Evolutionary conservation across 2,888 invertebrate species (phyloP).

Genomic region (Cryptocheilus praepositus): DNA sequence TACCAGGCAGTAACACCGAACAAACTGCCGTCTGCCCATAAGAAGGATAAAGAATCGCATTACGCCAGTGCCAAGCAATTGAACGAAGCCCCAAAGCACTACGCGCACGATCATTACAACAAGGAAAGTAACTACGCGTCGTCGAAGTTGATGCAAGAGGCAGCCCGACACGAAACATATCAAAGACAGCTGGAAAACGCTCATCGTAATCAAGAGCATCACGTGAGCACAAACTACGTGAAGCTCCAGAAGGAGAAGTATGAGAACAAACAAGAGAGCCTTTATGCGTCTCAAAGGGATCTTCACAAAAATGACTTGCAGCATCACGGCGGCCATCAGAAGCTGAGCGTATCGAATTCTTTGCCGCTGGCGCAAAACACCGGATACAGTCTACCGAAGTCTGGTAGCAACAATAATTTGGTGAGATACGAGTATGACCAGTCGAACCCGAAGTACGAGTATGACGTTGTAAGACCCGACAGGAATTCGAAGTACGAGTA

Average conservation of each 20-base stretch:
- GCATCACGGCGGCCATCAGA: constrained; percentile 65
- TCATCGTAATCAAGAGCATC: constrained; percentile 58
- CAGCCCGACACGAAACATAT: constrained; percentile 64
- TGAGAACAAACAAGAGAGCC: constrained; percentile 67
- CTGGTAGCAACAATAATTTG: constrained; percentile 66
- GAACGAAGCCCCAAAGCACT: constrained; percentile 62
- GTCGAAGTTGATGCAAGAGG: constrained; percentile 65
- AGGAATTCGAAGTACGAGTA: constrained; percentile 51
- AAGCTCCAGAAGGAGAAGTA: constrained; percentile 71
- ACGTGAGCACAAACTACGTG: constrained; percentile 62
- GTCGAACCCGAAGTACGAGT: constrained; percentile 50
- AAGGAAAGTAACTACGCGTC: constrained; percentile 71
- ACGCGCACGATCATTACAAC: constrained; percentile 63
- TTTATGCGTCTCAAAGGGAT: constrained; percentile 68
- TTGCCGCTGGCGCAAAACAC: constrained; percentile 69
- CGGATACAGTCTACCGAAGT: constrained; percentile 66
- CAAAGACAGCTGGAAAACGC: constrained; percentile 73
- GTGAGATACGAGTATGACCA: constrained; percentile 67
- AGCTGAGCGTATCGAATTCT: constrained; percentile 70
- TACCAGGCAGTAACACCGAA: constrained; percentile 62
- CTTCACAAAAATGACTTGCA: constrained; percentile 56
- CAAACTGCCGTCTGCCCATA: constrained; percentile 53
- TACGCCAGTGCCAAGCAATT: constrained; percentile 59
- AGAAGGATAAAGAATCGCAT: constrained; percentile 67
- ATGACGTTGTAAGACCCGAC: constrained; percentile 55